Conservation (phyloP, 2,797 vertebrate species). For the Pantherophis alleghaniensis region DNA sequence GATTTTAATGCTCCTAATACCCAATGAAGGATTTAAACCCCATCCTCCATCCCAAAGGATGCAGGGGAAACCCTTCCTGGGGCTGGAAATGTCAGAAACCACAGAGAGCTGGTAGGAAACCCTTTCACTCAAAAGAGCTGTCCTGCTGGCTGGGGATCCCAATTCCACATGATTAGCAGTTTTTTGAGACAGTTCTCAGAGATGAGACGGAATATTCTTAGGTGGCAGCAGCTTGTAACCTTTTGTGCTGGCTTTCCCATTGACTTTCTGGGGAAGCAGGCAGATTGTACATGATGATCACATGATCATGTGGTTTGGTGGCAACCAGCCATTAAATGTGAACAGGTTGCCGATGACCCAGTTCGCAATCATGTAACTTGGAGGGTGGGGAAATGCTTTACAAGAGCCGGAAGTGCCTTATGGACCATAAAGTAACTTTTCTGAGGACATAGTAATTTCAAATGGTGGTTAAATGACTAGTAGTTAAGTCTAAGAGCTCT, state of each 20-base stretch:
- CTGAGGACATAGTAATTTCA: neutral
- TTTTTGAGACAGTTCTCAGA: neutral
- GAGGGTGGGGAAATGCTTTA: neutral
- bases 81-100: neutral
- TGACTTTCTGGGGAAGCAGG: neutral
- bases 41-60: neutral
- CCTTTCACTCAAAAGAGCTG: neutral
- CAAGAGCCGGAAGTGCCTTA: neutral
- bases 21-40: neutral
- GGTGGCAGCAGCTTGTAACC: neutral
- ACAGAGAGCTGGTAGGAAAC: neutral
- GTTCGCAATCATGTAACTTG: neutral
- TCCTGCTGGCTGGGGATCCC: neutral
- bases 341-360: neutral
- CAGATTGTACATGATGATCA: neutral
- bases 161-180: neutral
- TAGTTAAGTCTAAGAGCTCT: neutral
- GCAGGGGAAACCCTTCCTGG: neutral
- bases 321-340: neutral
- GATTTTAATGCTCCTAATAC: neutral
- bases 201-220: neutral
- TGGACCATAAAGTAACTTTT: neutral
- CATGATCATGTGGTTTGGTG: neutral
- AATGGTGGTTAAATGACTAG: neutral
- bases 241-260: neutral